Percentiles rank a stretch among this genome's conserved stretches.
phyloP scores from a whole-genome alignment of 2,888 invertebrate species.

The Drosophila pseudotalamancana region DNA sequence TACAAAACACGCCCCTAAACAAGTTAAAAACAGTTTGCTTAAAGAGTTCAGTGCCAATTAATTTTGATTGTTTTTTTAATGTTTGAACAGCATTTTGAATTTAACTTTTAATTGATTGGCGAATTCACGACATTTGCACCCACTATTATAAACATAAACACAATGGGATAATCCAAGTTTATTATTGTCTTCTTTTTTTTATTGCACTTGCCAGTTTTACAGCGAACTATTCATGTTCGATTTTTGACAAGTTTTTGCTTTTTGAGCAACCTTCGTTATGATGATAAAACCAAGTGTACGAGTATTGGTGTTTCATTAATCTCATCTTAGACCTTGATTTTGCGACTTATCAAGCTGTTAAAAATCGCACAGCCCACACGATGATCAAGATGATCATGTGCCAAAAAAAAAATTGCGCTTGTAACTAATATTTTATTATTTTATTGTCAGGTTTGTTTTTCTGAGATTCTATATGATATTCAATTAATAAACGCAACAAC shows the following conservation, averaged over 20 bases:
- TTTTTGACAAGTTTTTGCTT: constrained; percentile 54
- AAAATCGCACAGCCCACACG: constrained; percentile 52
- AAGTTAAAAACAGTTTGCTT: constrained; percentile 15
- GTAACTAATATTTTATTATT: constrained; percentile 38
- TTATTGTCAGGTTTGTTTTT: constrained; percentile 6
- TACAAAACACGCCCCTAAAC: too few species aligned
- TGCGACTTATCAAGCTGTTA: constrained; percentile 59
- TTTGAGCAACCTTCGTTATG: constrained; percentile 62
- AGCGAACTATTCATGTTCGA: constrained; percentile 34
- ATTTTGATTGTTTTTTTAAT: constrained; percentile 43
- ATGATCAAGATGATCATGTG: constrained; percentile 6
- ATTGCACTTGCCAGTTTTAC: constrained; percentile 49
- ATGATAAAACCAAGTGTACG: constrained; percentile 30
- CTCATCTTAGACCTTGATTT: constrained; percentile 63
- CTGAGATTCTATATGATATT: constrained; percentile 8
- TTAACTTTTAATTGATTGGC: constrained; percentile 73
- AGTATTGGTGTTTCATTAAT: constrained; percentile 58
- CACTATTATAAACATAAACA: constrained; percentile 42
- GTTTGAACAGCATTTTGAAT: constrained; percentile 28
- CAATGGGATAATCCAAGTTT: constrained; percentile 63
- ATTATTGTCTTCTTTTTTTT: constrained; percentile 5
- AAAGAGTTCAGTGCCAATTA: constrained; percentile 71
- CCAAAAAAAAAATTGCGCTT: constrained; percentile 10
- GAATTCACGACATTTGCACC: constrained; percentile 75
- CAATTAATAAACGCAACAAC: constrained; percentile 21